Percentiles rank a stretch among this genome's conserved stretches.
Evolutionary conservation across 2,888 invertebrate genomes (phyloP).

Genomic region (Dolichopus griseipennis): DNA sequence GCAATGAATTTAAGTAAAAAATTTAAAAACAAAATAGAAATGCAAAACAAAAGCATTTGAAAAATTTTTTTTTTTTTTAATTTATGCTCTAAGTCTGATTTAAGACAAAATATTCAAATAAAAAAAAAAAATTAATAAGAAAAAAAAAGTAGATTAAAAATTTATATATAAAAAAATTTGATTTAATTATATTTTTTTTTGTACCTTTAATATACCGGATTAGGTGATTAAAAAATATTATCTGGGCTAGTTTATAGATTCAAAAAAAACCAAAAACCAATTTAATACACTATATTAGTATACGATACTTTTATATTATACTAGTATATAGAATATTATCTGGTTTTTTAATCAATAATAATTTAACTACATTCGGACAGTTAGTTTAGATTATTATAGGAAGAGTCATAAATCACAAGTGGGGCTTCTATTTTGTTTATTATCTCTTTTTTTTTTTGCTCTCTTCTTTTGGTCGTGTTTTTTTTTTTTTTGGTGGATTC

Average conservation of each 20-base stretch:
- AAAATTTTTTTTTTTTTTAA: not conserved
- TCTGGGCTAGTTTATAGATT: not conserved
- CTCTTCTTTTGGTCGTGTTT: not conserved
- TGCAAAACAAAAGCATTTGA: too few species aligned
- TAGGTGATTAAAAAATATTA: constrained; percentile 4
- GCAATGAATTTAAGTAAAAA: not conserved
- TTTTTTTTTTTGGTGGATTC: not conserved
- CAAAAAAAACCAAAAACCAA: too few species aligned
- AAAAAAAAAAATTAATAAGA: too few species aligned
- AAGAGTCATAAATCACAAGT: not conserved
- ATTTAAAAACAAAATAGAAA: not conserved
- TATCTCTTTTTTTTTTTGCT: too few species aligned
- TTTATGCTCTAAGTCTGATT: not conserved
- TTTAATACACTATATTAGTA: too few species aligned
- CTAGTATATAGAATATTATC: not conserved
- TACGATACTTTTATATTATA: too few species aligned
- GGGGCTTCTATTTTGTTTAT: not conserved
- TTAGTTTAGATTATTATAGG: not conserved
- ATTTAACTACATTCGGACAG: constrained; percentile 3
- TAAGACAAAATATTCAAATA: too few species aligned
- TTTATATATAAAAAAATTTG: not conserved
- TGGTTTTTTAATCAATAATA: constrained; percentile 4
- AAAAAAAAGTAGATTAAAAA: too few species aligned
- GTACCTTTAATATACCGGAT: not conserved
- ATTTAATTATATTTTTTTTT: too few species aligned